Evolutionary conservation across 2,113 vertebrate species (phyloP), one percentile per base, ranked within the genome.

Genomic region (Oncorhynchus tshawytscha): DNA sequence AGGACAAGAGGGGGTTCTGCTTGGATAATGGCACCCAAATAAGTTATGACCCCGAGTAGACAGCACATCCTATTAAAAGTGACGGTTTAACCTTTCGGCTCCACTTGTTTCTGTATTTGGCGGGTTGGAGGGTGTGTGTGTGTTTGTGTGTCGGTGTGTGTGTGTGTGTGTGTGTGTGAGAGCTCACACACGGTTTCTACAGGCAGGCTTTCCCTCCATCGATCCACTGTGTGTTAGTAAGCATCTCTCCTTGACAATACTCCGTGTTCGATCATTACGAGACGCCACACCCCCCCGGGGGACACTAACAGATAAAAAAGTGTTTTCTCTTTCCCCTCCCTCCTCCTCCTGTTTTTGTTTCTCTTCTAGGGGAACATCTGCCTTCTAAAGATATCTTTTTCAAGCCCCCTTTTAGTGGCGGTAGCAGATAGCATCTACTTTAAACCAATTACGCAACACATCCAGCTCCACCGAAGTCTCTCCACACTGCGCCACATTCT

Each of bases 391-490:
- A 88, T 87, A 88, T 91, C 75, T 84, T 78, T 87, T 87, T 91
- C 88, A 88, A 88, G 88, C 84, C 84, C 85, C 79, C 79, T 87
- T 90, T 92, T 89, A 89, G 90, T 87, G 83, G 81, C 72, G 74
- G 81, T 71, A 82, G 85, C 85, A 88, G 90, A 88, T 88, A 88
- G 86, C 85, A 88, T 92, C 91, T 92, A 88, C 90, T 93, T 93
- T 92, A 94, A 93, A 91, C 93, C 92, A 93, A 93, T 93, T 93
- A 94, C 89, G 88, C 88, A 86, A 87, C 90, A 91, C 85, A 87
- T 90, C 88, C 87, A 88, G 90, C 85, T 84, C 84, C 83, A 82
- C 77, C 72, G 75, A 76, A 80, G 82, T 84, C 80, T 85, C 75
- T 71, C 11, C 16, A 2, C 66, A 71, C 78, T 73, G 48, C 48